These are phyloP conservation scores for Girardinichthys multiradiatus DNA, from an alignment of 2,113 vertebrate genomes.

Conservation along the genomic window DNA sequence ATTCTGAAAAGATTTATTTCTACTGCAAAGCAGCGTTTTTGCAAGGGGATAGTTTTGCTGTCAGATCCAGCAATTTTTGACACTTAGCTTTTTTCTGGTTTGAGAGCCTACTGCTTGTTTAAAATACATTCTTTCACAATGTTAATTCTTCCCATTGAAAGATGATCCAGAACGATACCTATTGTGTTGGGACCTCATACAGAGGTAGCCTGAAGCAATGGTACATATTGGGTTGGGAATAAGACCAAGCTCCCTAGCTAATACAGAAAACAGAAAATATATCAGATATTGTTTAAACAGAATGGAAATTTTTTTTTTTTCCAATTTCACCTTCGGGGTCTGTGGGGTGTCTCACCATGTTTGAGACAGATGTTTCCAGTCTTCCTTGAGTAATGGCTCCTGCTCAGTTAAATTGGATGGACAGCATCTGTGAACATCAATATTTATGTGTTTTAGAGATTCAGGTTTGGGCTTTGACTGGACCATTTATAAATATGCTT, in stretches of 20 bases:
- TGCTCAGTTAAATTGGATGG: neutral
- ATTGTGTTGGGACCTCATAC: neutral
- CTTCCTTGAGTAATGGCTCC: neutral
- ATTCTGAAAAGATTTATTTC: neutral
- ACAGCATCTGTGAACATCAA: neutral
- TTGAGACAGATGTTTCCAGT: neutral
- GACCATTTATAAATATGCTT: neutral
- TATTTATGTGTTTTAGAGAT: neutral
- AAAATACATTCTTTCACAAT: conserved; percentile 6
- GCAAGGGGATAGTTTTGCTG: neutral
- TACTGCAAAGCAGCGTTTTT: neutral
- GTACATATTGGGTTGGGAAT: neutral
- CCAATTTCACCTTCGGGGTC: too few relatives aligned
- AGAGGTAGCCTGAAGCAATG: conserved; percentile 13
- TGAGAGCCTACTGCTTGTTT: neutral
- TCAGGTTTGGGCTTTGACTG: neutral
- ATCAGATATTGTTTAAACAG: too few relatives aligned
- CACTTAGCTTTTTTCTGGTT: neutral
- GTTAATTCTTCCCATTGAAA: neutral
- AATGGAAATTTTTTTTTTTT: neutral
- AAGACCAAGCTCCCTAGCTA: neutral
- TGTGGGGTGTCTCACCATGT: neutral
- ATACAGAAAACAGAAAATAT: conserved; percentile 3
- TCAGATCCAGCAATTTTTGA: neutral
- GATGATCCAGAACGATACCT: conserved; percentile 1